phyloP scores from a whole-genome alignment of 2,113 vertebrate species.

The Dissostichus mawsoni region DNA sequence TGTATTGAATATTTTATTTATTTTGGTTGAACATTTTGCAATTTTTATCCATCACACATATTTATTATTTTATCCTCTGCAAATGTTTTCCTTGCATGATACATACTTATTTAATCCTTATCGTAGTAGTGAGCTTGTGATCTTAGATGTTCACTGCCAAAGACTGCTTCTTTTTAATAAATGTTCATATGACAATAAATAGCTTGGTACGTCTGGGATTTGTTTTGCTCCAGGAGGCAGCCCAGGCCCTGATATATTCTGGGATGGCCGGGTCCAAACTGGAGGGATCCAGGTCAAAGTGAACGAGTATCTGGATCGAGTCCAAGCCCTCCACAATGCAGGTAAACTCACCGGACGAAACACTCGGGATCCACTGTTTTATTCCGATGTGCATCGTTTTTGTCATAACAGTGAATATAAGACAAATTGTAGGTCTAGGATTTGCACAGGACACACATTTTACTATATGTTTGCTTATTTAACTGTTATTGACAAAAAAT shows the following conservation, averaged over 20 bases:
- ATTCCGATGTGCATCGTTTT: background rate
- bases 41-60: background rate
- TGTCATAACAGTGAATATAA: background rate
- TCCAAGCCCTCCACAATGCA: conserved; percentile 93
- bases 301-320: conserved; percentile 95
- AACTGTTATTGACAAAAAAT: too few species aligned
- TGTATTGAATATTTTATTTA: too few species aligned
- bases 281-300: conserved; percentile 96
- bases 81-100: background rate
- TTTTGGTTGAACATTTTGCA: background rate
- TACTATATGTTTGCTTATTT: too few species aligned
- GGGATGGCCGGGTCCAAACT: conserved; percentile 96
- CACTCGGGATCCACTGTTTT: background rate
- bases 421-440: too few species aligned
- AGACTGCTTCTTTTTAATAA: background rate
- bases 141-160: background rate
- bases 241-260: conserved; percentile 97
- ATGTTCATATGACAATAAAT: background rate
- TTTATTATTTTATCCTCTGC: background rate
- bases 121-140: background rate
- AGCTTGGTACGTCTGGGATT: background rate
- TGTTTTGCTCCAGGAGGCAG: conserved; percentile 83
- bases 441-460: too few species aligned
- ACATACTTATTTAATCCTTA: background rate
- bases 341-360: conserved; percentile 73